Evolutionary conservation across 2,888 invertebrate species (phyloP), one percentile per base, ranked within the genome.

Genomic region (Phaonia tiefii): DNA sequence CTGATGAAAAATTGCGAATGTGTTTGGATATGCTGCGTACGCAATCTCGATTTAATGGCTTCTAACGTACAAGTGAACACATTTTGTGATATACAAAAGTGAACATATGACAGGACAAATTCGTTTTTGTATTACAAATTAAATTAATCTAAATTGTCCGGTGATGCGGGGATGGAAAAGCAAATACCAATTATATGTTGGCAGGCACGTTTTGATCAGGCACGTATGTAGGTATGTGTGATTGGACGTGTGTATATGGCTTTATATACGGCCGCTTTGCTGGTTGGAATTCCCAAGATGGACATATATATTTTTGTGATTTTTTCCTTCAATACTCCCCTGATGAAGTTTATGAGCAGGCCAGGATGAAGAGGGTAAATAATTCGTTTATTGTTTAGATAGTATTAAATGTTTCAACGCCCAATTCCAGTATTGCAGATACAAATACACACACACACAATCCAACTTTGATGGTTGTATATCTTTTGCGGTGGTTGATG

Each of bases 131-230:
- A 60, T 46, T 56, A 74, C 56, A 77, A 74, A 80, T 77, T 80
- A 74, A 80, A 71, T 80, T 80, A 80, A 77, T 74, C 74, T 74
- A 22, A 65, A 31, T 73, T 80, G 76, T 73, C 75, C 72, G 72
- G 56, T 72, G 80, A 67, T 72, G 69, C n/a, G 10, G 51, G 25
- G 54, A 54, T 25, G 25, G 60, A 13, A 44, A 37, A 37, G n/a
- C 39, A 69, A 46, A 69, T 65, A 49, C 65, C 20, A 69, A 67
- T 60, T 11, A 44, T 26, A 49, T 73, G 67, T 63, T 49, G 67
- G 70, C 67, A 67, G 69, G 72, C 76, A 80, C 76, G 80, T 73
- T 65, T 70, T 17, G 17, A 54, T 63, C 75, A 56, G 54, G 66
- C 22, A 44, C 5, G 56, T 26, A 76, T 65, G 63, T 63, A 70